A percentile compares a stretch with the other conserved stretches of the same genome.
phyloP scores from a whole-genome alignment of 1,140 invertebrate genomes.

The Microplitis mediator region DNA sequence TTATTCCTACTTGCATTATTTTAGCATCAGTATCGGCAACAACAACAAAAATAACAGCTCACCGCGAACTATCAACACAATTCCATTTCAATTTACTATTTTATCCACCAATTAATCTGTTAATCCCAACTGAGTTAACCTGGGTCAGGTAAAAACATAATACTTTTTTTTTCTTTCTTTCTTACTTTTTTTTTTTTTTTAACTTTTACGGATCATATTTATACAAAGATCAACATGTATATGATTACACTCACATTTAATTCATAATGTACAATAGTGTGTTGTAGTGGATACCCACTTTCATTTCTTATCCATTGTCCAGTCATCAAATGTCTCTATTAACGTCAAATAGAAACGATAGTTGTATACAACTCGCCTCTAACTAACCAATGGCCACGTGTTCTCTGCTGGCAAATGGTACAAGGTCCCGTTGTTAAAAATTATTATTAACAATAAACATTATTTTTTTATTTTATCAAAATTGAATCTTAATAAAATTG shows the following conservation, averaged over 20 bases:
- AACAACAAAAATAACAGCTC: not conserved
- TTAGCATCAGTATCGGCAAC: too few species aligned
- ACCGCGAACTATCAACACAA: not conserved
- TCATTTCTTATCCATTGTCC: slow-evolving; percentile 5
- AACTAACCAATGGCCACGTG: too few species aligned
- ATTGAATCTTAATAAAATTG: too few species aligned
- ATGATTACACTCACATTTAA: not conserved
- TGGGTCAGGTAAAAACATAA: not conserved
- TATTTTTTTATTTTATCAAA: too few species aligned
- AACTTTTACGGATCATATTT: too few species aligned
- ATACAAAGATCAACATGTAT: not conserved
- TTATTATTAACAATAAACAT: too few species aligned
- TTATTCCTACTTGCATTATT: not conserved
- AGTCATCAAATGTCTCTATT: not conserved
- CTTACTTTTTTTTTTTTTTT: too few species aligned
- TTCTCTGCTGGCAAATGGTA: too few species aligned
- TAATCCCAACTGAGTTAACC: not conserved
- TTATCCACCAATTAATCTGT: too few species aligned
- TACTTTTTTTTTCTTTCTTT: too few species aligned
- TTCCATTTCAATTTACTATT: not conserved
- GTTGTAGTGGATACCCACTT: not conserved
- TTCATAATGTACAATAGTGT: not conserved
- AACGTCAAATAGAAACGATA: not conserved
- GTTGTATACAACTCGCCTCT: too few species aligned
- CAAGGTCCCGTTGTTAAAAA: too few species aligned